Conservation (phyloP, 2,113 vertebrate species). For the Cyrtonyx montezumae region DNA sequence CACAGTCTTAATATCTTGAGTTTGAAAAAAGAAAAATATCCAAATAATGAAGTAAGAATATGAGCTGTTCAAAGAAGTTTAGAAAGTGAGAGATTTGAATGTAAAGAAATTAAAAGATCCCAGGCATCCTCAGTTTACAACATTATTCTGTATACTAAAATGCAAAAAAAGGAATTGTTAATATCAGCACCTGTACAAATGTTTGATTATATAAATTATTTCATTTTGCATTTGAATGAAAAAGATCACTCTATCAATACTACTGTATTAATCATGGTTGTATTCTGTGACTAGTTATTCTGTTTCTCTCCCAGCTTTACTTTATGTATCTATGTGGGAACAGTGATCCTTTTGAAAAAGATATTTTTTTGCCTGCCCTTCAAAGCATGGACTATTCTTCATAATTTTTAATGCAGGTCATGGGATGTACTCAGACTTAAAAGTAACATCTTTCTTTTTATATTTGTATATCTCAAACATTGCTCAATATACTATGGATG, state of each 20-base stretch:
- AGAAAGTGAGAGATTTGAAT: slow-evolving; percentile 15
- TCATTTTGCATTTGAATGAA: slow-evolving; percentile 6
- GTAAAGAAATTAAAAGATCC: slow-evolving; percentile 3
- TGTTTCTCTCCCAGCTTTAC: not conserved
- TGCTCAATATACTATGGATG: not conserved
- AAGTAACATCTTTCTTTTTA: not conserved
- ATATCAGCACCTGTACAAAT: not conserved
- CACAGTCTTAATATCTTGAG: not conserved
- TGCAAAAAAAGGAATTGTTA: not conserved
- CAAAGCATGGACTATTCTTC: not conserved
- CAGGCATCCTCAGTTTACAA: not conserved
- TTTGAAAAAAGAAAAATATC: not conserved
- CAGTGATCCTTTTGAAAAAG: not conserved
- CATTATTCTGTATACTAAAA: not conserved
- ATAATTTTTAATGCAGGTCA: slow-evolving; percentile 16
- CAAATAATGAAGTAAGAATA: not conserved
- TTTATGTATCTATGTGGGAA: not conserved
- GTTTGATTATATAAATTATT: not conserved
- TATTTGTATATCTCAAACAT: not conserved
- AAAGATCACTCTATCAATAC: not conserved
- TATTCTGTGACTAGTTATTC: slow-evolving; percentile 29
- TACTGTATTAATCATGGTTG: slow-evolving; percentile 8
- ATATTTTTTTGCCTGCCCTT: not conserved
- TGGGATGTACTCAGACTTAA: not conserved
- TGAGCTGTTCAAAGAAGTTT: not conserved